These are phyloP conservation scores for Siphonodentalium dalli DNA, from an alignment of 2,888 invertebrate genomes.

Conservation along the genomic window DNA sequence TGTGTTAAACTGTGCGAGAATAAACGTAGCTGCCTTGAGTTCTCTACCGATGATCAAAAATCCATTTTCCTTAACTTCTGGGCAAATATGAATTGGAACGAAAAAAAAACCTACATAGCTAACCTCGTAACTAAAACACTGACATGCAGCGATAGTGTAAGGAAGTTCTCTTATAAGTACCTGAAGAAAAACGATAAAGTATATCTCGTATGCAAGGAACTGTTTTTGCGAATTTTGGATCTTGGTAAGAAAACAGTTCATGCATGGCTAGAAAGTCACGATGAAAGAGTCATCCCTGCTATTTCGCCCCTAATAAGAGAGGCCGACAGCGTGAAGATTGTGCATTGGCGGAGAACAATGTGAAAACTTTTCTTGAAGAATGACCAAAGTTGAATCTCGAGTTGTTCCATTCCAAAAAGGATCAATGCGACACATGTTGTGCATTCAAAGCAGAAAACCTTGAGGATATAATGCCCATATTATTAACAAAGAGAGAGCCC, in stretches of 20 bases:
- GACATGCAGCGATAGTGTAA: no score
- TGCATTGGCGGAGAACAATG: neutral
- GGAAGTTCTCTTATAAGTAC: constrained; percentile 3
- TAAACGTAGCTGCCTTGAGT: no score
- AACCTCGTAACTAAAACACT: no score
- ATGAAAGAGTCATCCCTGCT: no score
- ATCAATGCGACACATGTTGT: constrained; percentile 20
- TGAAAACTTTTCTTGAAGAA: constrained; percentile 4
- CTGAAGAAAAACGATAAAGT: neutral
- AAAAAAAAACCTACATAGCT: no score
- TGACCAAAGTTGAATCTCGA: constrained; percentile 15
- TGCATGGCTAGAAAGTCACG: constrained; percentile 8
- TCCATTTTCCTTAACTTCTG: no score
- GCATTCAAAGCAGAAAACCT: constrained; percentile 9
- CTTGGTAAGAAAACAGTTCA: constrained; percentile 16
- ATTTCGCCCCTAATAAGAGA: constrained; percentile 7
- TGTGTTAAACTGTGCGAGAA: no score
- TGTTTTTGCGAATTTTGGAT: constrained; percentile 16
- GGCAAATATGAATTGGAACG: no score
- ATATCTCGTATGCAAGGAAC: constrained; percentile 17
- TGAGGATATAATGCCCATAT: constrained; percentile 13
- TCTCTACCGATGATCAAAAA: no score
- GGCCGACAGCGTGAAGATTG: constrained; percentile 9
- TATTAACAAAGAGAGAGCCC: constrained; percentile 11
- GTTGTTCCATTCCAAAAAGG: constrained; percentile 17